phyloP scores from a whole-genome alignment of 2,797 vertebrate genomes.

The Xenops minutus region DNA sequence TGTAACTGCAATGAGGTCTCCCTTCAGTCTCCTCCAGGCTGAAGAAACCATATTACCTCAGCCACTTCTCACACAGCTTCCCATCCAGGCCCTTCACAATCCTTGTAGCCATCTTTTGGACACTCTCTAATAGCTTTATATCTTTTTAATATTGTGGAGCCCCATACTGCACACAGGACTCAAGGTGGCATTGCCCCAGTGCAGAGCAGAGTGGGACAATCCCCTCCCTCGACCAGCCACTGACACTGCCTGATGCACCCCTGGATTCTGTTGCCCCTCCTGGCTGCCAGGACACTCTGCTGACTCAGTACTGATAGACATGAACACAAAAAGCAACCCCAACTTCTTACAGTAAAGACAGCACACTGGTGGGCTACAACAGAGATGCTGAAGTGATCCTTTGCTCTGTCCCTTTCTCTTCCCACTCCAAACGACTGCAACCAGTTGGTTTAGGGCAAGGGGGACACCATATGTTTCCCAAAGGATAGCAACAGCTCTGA shows the following conservation, averaged over 20 bases:
- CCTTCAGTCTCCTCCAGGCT: neutral
- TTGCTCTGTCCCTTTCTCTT: neutral
- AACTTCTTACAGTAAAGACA: neutral
- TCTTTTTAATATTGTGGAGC: too few relatives aligned
- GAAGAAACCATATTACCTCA: neutral
- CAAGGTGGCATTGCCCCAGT: accelerated
- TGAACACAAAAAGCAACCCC: neutral
- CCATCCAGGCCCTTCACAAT: neutral
- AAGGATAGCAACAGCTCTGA: neutral
- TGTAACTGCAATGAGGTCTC: neutral
- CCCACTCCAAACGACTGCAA: neutral
- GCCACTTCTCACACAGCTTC: neutral
- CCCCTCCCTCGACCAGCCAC: accelerated
- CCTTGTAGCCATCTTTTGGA: neutral
- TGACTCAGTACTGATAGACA: neutral
- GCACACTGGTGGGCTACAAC: neutral
- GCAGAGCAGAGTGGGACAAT: accelerated
- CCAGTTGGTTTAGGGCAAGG: neutral
- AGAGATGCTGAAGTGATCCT: neutral
- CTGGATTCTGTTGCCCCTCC: too few relatives aligned
- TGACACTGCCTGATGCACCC: accelerated
- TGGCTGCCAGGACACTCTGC: neutral
- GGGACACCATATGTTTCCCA: neutral
- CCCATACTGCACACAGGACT: neutral
- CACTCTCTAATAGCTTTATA: neutral